Evolutionary conservation across 2,888 invertebrate species (phyloP), one percentile per base, ranked within the genome.

Genomic region (Tubulanus polymorphus): DNA sequence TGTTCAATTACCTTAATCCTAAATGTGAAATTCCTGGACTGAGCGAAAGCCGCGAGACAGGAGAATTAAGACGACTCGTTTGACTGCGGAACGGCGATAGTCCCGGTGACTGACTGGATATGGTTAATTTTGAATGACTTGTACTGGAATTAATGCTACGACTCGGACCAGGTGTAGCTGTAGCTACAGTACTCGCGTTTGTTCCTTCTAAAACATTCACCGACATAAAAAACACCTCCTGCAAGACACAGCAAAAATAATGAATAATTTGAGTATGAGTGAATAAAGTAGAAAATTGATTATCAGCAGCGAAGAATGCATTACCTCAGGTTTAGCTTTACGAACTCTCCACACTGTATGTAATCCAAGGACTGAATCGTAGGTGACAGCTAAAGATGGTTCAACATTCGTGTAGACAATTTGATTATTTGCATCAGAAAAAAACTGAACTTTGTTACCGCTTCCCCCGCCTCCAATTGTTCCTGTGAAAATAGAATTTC

Each of bases 271-370:
- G n/a, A n/a, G n/a, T n/a, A n/a, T n/a, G n/a, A n/a, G n/a, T n/a
- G n/a, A n/a, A n/a, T n/a, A n/a, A n/a, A n/a, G n/a, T n/a, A n/a
- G n/a, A n/a, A n/a, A n/a, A n/a, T n/a, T n/a, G n/a, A n/a, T n/a
- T n/a, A n/a, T n/a, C n/a, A 41, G 41, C 18, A 8, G 41, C 23
- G 41, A 41, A 41, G 41, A 41, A 41, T 41, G 41, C 41, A 8
- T 41, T 58, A 93, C 93, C 62, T 91, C 89, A 26, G 83, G 76
- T 1, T 85, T 84, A 0, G 91, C 86, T 75, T 86, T 88, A 2
- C 93, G 83, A 29, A 94, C 83, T 65, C 84, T 86, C 83, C 90
- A 93, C 2, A 93, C 84, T 10, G 90, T 89, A 80, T 94, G 94
- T 41, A 86, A 84, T 3, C 87, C 87, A 32, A 86, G 82, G 72